A percentile compares a stretch with the other conserved stretches of the same genome.
phyloP scores from a whole-genome alignment of 1,140 invertebrate species.

The Scylla paramamosain region DNA sequence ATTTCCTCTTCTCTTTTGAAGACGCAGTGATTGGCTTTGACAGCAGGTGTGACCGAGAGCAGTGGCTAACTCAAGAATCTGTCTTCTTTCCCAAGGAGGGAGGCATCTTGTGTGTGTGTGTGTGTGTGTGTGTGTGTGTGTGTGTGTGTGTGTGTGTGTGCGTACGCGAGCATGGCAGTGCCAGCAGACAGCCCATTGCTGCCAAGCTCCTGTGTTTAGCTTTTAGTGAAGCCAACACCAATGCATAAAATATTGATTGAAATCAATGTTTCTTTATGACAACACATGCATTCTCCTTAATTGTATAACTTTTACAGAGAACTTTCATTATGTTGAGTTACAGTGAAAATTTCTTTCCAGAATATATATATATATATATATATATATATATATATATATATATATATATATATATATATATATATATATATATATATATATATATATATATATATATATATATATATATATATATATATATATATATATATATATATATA shows the following conservation, averaged over 20 bases:
- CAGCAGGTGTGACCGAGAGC: too few species aligned
- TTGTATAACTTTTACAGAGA: neutral
- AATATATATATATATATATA: conserved; percentile 55
- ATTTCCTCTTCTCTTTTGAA: too few species aligned
- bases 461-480: too few species aligned
- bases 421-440: neutral
- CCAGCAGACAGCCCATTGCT: neutral
- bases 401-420: too few species aligned
- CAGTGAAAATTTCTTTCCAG: neutral
- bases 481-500: too few species aligned
- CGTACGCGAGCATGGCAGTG: neutral
- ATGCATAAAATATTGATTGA: neutral
- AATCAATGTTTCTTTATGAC: neutral
- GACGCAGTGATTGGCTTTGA: too few species aligned
- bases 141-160: too few species aligned
- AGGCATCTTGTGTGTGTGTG: too few species aligned
- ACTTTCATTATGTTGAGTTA: neutral
- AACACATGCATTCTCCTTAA: neutral
- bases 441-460: conserved; percentile 53
- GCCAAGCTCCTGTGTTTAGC: neutral
- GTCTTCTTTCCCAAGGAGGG: too few species aligned
- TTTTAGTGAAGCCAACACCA: neutral
- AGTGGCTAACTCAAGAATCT: too few species aligned
- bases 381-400: neutral
- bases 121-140: too few species aligned